A percentile compares a stretch with the other conserved stretches of the same genome.
phyloP scores from a whole-genome alignment of 2,797 vertebrate species.

The Amniataba percoides region DNA sequence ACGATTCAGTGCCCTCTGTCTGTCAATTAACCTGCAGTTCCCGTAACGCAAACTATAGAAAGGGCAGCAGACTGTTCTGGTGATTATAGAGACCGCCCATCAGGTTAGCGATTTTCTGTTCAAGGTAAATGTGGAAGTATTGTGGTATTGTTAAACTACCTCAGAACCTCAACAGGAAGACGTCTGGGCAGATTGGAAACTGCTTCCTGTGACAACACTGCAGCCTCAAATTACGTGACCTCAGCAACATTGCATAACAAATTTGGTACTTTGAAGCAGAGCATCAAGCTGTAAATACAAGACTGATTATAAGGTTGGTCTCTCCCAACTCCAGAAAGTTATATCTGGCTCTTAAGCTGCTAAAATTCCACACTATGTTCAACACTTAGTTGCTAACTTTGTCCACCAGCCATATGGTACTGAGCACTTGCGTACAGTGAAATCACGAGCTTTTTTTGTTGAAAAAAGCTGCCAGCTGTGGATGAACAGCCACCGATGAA shows the following conservation, averaged over 20 bases:
- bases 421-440: no score
- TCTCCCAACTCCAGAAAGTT: not conserved
- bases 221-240: not conserved
- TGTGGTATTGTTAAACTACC: not conserved
- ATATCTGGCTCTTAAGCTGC: not conserved
- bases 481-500: not conserved
- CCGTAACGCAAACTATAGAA: not conserved
- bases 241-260: not conserved
- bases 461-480: not conserved
- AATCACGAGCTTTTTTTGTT: not conserved
- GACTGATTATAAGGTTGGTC: not conserved
- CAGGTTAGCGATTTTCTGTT: not conserved
- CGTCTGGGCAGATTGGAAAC: not conserved
- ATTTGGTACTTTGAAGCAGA: not conserved
- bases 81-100: conserved; percentile 3
- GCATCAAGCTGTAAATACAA: not conserved
- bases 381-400: not conserved
- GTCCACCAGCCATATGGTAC: not conserved
- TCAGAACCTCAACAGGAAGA: not conserved
- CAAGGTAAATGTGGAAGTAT: not conserved
- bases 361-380: not conserved
- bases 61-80: not conserved
- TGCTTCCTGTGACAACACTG: not conserved
- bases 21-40: conserved; percentile 17
- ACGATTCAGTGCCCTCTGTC: not conserved